phyloP scores from a whole-genome alignment of 2,888 invertebrate genomes.

The Rhamnusium bicolor region DNA sequence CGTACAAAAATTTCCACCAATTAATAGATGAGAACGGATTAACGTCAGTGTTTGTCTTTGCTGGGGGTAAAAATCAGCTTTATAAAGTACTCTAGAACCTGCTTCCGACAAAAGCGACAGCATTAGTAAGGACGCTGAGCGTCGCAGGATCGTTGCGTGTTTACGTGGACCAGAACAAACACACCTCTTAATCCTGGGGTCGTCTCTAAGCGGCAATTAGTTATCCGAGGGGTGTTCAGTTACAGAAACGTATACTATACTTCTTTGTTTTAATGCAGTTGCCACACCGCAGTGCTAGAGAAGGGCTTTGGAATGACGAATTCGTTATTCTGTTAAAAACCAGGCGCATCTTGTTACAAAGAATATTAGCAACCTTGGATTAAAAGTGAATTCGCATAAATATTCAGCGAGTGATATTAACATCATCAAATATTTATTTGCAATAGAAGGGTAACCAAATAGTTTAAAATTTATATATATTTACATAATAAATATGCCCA shows the following conservation, averaged over 20 bases:
- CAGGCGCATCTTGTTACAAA: neutral
- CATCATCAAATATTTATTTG: too few relatives aligned
- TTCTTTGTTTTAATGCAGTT: neutral
- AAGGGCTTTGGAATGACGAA: neutral
- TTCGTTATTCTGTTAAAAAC: neutral
- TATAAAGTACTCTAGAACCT: neutral
- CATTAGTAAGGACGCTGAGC: neutral
- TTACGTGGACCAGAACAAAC: constrained; percentile 7
- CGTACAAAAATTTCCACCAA: neutral
- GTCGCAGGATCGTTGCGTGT: neutral
- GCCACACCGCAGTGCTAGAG: neutral
- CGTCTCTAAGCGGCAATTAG: constrained; percentile 7
- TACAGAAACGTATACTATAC: neutral
- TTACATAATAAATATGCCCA: too few relatives aligned
- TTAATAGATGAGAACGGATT: neutral
- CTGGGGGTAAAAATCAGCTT: neutral
- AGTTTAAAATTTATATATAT: too few relatives aligned
- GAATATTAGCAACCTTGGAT: too few relatives aligned
- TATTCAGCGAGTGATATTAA: too few relatives aligned
- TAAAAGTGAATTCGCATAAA: too few relatives aligned
- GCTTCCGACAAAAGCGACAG: neutral
- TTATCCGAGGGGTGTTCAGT: neutral
- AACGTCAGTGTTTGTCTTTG: neutral
- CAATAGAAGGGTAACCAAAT: too few relatives aligned
- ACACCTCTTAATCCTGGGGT: constrained; percentile 4